Evolutionary conservation across 2,888 invertebrate genomes (phyloP).

Genomic region (Polylopha cassiicola): DNA sequence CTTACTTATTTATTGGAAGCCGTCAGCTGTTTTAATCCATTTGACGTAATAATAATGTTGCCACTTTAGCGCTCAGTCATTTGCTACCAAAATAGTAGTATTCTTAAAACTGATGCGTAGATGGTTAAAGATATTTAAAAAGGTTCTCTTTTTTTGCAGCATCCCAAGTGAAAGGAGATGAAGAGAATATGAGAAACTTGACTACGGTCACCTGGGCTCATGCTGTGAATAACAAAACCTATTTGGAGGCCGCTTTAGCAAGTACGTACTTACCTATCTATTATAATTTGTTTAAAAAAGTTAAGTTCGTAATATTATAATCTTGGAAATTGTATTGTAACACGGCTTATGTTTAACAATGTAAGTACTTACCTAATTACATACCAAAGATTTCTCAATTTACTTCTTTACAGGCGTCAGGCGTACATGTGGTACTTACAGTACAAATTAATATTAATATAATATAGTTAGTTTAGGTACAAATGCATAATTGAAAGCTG

Average conservation of each 20-base stretch:
- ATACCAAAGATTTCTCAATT: no score
- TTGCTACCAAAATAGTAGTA: slow-evolving; percentile 13
- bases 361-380: no score
- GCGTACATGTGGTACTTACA: no score
- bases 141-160: slow-evolving; percentile 44
- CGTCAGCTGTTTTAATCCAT: slow-evolving; percentile 5
- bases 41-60: slow-evolving; percentile 13
- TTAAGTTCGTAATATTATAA: no score
- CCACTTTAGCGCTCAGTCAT: slow-evolving; percentile 3
- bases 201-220: slow-evolving; percentile 90
- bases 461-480: no score
- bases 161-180: slow-evolving; percentile 48
- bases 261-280: slow-evolving; percentile 52
- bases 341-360: no score
- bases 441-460: no score
- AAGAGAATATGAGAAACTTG: slow-evolving; percentile 78
- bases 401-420: no score
- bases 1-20: no score
- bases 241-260: slow-evolving; percentile 79
- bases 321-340: no score
- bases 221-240: slow-evolving; percentile 85
- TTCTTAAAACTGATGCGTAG: neutral
- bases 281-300: neutral
- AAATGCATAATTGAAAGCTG: no score
- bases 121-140: no score